Conservation (phyloP, 2,113 vertebrate species). For the Hyperopisus bebe region DNA sequence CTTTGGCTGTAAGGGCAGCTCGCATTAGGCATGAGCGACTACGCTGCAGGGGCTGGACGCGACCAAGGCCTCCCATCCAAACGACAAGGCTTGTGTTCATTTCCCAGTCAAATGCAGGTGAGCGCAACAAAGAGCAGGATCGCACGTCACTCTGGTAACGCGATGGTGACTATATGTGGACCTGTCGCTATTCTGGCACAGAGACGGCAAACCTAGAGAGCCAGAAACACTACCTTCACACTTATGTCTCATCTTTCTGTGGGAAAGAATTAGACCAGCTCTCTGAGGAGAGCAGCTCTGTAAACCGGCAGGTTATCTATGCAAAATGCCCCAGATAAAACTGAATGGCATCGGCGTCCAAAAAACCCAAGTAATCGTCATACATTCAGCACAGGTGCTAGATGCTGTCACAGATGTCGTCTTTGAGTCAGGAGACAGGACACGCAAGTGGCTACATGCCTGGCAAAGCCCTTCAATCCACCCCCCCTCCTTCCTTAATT, state of each 20-base stretch:
- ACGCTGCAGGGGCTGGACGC: background rate
- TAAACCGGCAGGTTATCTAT: background rate
- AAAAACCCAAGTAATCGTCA: background rate
- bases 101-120: background rate
- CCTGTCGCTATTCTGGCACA: background rate
- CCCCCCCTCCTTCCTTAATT: background rate
- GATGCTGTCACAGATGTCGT: background rate
- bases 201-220: background rate
- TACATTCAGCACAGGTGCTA: background rate
- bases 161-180: background rate
- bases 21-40: background rate
- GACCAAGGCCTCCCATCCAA: background rate
- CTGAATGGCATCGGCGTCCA: background rate
- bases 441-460: background rate
- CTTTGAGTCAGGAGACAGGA: background rate
- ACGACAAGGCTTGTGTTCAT: background rate
- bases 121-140: background rate
- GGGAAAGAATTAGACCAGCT: conserved; percentile 1
- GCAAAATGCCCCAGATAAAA: conserved; percentile 8
- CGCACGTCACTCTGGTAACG: background rate
- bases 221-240: background rate
- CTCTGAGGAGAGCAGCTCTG: background rate
- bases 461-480: background rate
- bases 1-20: no score
- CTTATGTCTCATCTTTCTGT: background rate